These are phyloP conservation scores for Hippolais icterina DNA, from an alignment of 2,113 vertebrate genomes.

Conservation along the genomic window DNA sequence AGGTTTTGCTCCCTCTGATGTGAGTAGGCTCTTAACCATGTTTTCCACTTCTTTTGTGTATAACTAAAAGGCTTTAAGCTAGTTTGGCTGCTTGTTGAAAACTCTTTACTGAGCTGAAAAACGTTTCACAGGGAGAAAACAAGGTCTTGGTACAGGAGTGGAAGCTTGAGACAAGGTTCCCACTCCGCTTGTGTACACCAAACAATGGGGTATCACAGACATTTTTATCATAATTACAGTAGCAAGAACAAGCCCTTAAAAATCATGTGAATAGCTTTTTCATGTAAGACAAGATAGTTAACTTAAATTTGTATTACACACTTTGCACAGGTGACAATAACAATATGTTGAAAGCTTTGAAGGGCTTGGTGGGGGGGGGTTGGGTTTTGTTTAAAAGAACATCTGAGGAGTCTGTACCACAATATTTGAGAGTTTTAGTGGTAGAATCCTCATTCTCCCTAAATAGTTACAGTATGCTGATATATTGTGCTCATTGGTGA, in stretches of 20 bases:
- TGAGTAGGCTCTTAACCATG: not conserved
- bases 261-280: not conserved
- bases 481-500: not conserved
- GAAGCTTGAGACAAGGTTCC: not conserved
- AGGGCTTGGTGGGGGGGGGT: not conserved
- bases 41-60: not conserved
- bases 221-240: not conserved
- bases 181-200: fast-evolving
- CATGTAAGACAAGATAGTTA: not conserved
- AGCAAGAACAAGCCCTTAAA: not conserved
- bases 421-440: not conserved
- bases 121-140: not conserved
- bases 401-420: not conserved
- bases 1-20: not conserved
- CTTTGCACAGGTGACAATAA: not conserved
- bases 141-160: not conserved
- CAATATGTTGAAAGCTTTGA: not conserved
- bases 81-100: not conserved
- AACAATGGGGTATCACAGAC: too few species aligned
- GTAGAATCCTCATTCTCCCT: not conserved
- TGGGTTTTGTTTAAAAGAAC: not conserved
- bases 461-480: not conserved
- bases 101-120: not conserved
- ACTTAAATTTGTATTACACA: not conserved
- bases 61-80: not conserved